phyloP scores from a whole-genome alignment of 2,797 vertebrate species.

The Tokudaia muenninki region DNA sequence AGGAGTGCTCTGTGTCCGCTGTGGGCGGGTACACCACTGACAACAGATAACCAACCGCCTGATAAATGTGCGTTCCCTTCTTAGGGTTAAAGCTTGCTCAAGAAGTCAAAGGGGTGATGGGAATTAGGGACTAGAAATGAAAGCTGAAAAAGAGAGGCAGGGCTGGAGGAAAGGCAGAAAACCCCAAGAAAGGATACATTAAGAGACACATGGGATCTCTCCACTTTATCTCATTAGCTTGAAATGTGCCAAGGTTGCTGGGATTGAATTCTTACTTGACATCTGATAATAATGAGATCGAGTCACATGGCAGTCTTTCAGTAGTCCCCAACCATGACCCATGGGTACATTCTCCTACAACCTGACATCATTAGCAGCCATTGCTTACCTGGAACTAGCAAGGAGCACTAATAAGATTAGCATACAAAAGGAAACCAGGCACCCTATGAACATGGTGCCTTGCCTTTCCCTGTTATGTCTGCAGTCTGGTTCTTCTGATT shows the following conservation, averaged over 20 bases:
- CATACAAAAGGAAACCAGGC: constrained; percentile 31
- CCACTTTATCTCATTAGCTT: constrained; percentile 56
- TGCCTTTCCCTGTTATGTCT: not conserved
- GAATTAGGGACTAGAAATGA: not conserved
- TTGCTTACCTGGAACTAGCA: not conserved
- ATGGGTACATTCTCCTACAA: not conserved
- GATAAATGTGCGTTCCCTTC: not conserved
- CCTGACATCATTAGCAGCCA: constrained; percentile 25
- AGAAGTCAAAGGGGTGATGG: not conserved
- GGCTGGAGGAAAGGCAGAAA: constrained; percentile 23
- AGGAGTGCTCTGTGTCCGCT: not conserved
- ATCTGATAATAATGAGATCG: constrained; percentile 51
- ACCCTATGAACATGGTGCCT: not conserved
- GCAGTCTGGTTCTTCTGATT: not conserved
- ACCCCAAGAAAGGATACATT: not conserved
- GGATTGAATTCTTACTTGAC: constrained; percentile 47
- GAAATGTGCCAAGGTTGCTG: not conserved
- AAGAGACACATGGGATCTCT: not conserved
- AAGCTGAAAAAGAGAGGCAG: not conserved
- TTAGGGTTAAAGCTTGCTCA: not conserved
- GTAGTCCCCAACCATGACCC: not conserved
- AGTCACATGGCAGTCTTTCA: constrained; percentile 52
- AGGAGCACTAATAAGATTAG: not conserved
- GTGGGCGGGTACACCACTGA: not conserved
- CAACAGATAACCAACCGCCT: not conserved